Conservation (phyloP, 2,888 invertebrate species). For the Rhagium mordax region DNA sequence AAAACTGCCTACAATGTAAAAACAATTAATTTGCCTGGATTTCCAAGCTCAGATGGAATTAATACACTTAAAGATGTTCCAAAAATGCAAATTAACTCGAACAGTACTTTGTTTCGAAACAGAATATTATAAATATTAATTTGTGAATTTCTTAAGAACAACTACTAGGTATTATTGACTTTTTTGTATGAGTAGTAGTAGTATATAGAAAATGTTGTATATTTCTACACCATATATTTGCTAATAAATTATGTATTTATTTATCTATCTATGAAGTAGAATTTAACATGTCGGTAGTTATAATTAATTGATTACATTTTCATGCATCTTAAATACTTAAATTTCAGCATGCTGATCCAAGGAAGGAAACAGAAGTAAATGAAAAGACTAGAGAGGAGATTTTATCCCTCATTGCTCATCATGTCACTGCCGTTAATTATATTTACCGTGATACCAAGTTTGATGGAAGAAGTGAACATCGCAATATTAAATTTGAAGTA, state of each 20-base stretch:
- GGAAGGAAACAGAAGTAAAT: conserved; percentile 79
- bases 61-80: no score
- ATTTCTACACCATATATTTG: no score
- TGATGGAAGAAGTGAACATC: conserved; percentile 90
- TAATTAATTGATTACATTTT: not conserved
- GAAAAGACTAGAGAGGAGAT: conserved; percentile 98
- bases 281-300: not conserved
- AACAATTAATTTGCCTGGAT: no score
- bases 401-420: conserved; percentile 96
- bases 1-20: no score
- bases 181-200: no score
- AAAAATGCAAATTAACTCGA: not conserved
- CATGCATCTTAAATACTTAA: not conserved
- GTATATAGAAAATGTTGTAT: no score
- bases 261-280: no score
- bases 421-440: conserved; percentile 98
- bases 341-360: conserved; percentile 80
- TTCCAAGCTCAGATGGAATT: no score
- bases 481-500: conserved; percentile 97
- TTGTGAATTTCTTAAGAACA: no score
- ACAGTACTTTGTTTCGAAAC: not conserved
- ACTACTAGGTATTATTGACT: no score
- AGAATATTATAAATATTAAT: not conserved
- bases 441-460: conserved; percentile 97
- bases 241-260: no score